phyloP scores from a whole-genome alignment of 2,888 invertebrate genomes.

The Yponomeuta evonymella region DNA sequence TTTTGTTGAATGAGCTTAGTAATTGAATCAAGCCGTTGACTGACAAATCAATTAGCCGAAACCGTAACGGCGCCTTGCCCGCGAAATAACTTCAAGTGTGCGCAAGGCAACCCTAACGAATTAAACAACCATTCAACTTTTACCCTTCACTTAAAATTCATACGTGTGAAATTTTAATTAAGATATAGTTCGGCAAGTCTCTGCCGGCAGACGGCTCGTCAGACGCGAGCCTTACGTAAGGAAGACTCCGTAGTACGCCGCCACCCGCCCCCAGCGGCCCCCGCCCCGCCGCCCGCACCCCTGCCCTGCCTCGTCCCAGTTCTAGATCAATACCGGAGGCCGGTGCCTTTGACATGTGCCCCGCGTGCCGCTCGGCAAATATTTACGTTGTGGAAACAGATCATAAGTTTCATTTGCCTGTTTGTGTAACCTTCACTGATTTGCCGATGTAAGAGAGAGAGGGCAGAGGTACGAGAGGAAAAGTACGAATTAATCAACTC shows the following conservation, averaged over 20 bases:
- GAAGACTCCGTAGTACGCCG: slow-evolving; percentile 58
- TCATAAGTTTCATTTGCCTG: slow-evolving; percentile 66
- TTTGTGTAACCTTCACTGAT: slow-evolving; percentile 31
- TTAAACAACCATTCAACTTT: slow-evolving; percentile 4
- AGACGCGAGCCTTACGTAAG: slow-evolving; percentile 71
- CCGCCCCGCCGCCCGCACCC: slow-evolving; percentile 26
- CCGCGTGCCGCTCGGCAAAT: slow-evolving; percentile 67
- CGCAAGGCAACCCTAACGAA: slow-evolving; percentile 1
- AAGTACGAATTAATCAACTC: slow-evolving; percentile 40
- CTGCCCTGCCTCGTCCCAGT: slow-evolving; percentile 33
- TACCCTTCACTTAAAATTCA: slow-evolving; percentile 3
- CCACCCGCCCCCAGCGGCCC: slow-evolving; percentile 30
- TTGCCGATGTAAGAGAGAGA: background rate
- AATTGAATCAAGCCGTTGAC: background rate
- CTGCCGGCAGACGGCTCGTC: slow-evolving; percentile 59
- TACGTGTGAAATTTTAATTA: slow-evolving; percentile 8
- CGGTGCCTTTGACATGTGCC: slow-evolving; percentile 74
- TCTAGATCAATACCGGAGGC: slow-evolving; percentile 72
- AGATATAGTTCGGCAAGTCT: slow-evolving; percentile 28
- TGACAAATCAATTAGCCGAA: background rate
- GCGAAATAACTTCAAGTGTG: background rate
- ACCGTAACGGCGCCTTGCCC: background rate
- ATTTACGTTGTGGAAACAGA: slow-evolving; percentile 72
- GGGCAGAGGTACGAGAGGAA: slow-evolving; percentile 21
- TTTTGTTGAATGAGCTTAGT: no score